Conservation (phyloP, 2,888 invertebrate species). For the Drosophila dives region DNA sequence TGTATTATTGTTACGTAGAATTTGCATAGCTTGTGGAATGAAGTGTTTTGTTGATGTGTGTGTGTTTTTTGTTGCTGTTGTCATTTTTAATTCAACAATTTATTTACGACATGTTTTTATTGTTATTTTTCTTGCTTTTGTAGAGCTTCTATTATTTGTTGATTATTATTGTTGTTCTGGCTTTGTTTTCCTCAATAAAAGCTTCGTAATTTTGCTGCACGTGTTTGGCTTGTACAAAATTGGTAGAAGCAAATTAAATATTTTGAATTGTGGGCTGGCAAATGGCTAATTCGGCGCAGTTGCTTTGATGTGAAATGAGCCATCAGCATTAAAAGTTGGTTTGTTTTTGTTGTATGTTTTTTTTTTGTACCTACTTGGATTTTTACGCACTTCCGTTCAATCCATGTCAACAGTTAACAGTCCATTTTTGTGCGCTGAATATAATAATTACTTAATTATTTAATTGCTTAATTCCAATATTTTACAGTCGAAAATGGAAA, state of each 20-base stretch:
- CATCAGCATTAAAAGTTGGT: slow-evolving; percentile 14
- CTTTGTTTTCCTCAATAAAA: slow-evolving; percentile 39
- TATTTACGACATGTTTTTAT: slow-evolving; percentile 51
- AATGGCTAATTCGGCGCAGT: slow-evolving; percentile 41
- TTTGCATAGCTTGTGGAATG: slow-evolving; percentile 50
- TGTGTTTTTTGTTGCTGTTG: slow-evolving; percentile 22
- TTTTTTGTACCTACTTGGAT: background rate
- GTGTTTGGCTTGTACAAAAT: slow-evolving; percentile 62
- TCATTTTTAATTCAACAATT: slow-evolving; percentile 55
- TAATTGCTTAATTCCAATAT: slow-evolving; percentile 20
- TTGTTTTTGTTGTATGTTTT: background rate
- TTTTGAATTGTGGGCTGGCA: slow-evolving; percentile 41
- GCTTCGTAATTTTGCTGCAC: slow-evolving; percentile 58
- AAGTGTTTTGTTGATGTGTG: slow-evolving; percentile 13
- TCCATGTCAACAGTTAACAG: background rate
- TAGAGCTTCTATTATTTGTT: slow-evolving; percentile 55
- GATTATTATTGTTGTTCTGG: slow-evolving; percentile 57
- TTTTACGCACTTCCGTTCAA: slow-evolving; percentile 8
- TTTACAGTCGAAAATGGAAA: background rate
- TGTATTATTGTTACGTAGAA: slow-evolving; percentile 40
- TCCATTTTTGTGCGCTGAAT: slow-evolving; percentile 4
- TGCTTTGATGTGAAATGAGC: slow-evolving; percentile 42
- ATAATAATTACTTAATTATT: slow-evolving; percentile 19
- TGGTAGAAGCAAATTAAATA: slow-evolving; percentile 32
- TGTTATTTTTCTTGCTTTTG: slow-evolving; percentile 19